These are phyloP conservation scores for Monopterus albus DNA, from an alignment of 2,113 vertebrate species.

Conservation along the genomic window DNA sequence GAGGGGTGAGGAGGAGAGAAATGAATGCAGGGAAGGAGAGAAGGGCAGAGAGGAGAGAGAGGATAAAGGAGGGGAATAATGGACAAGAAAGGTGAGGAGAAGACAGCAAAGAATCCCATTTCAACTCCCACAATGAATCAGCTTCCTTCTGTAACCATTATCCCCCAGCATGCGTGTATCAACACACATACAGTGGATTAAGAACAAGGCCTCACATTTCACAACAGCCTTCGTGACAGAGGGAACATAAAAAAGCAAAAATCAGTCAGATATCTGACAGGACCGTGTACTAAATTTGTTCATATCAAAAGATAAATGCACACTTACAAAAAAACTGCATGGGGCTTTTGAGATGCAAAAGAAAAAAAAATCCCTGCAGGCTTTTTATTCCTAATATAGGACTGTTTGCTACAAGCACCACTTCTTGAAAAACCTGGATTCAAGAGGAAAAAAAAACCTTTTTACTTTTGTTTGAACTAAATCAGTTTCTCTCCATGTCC, in stretches of 20 bases:
- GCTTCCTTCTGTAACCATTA: background rate
- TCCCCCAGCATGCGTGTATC: background rate
- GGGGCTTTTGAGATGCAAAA: background rate
- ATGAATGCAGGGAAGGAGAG: slow-evolving; percentile 22
- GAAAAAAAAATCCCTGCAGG: background rate
- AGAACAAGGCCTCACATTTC: slow-evolving; percentile 9
- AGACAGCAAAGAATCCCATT: slow-evolving; percentile 43
- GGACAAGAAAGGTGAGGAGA: slow-evolving; percentile 47
- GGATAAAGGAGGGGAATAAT: slow-evolving; percentile 33
- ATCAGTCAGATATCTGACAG: background rate
- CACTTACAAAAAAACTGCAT: background rate
- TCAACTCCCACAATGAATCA: slow-evolving; percentile 15
- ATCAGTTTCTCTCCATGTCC: background rate
- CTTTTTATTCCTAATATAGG: background rate
- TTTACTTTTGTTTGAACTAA: background rate
- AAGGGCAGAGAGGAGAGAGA: slow-evolving; percentile 16
- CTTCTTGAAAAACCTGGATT: background rate
- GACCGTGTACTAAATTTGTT: background rate
- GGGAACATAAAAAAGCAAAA: background rate
- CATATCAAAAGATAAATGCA: background rate
- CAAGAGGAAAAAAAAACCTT: background rate
- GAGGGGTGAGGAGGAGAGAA: slow-evolving; percentile 14
- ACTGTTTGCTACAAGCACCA: background rate
- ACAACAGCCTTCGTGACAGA: background rate
- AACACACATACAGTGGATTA: slow-evolving; percentile 9